phyloP scores from a whole-genome alignment of 2,113 vertebrate species.

The Pituophis catenifer region DNA sequence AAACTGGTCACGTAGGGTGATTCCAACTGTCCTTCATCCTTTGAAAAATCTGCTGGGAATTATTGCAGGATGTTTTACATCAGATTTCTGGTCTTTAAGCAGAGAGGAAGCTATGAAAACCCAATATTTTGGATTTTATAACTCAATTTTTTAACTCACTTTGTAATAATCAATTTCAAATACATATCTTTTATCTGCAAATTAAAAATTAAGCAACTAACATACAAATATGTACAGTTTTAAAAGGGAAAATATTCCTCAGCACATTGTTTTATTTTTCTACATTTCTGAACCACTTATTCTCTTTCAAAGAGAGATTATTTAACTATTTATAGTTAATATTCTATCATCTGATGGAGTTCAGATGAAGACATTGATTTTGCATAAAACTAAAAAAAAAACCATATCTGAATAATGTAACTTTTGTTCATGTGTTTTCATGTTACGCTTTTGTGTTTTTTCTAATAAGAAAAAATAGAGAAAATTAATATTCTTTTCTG shows the following conservation, averaged over 20 bases:
- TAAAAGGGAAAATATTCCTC: background rate
- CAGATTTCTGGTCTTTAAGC: background rate
- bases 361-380: background rate
- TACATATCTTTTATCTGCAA: background rate
- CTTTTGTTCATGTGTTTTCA: background rate
- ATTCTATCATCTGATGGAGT: background rate
- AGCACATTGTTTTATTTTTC: background rate
- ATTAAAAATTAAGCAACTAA: background rate
- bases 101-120: background rate
- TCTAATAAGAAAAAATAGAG: constrained; percentile 3
- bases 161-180: background rate
- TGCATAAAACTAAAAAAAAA: constrained; percentile 9
- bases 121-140: background rate
- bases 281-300: too few relatives aligned
- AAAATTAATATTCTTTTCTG: constrained; percentile 35
- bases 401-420: background rate
- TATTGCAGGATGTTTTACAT: background rate
- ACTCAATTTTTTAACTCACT: constrained; percentile 3
- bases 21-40: background rate
- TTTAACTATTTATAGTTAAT: background rate
- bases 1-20: background rate
- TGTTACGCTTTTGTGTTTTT: constrained; percentile 22
- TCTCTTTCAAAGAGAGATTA: too few relatives aligned
- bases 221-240: background rate
- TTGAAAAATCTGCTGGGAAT: background rate